Evolutionary conservation across 2,888 invertebrate genomes (phyloP), one percentile per base, ranked within the genome.

Genomic region (Stictocephala bisonia): DNA sequence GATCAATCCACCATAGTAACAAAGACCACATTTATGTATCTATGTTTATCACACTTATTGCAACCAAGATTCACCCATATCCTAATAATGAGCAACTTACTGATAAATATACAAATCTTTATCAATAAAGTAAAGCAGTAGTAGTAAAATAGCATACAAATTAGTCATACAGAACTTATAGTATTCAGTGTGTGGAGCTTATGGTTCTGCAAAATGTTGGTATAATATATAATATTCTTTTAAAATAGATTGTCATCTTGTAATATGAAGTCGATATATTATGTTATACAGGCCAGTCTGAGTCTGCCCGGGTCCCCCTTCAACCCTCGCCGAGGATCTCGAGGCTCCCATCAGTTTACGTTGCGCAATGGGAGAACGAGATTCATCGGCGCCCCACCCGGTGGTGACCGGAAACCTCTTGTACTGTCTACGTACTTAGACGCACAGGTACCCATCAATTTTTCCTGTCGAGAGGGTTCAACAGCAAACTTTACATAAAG

Each of bases 251-350:
- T 48, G n/a, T 41, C 9, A 58, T 48, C 18, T 48, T 48, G 22
- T 7, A 22, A 4, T n/a, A 20, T 20, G 20, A 24, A 11, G 40
- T 41, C 9, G 11, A 6, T 18, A 22, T 27, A 11, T 22, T 40
- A 9, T 81, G 85, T 82, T 71, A 76, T 78, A 9, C 90, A 97
- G 97, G 94, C 96, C 83, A 97, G 97, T 86, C 90, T 96, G 85
- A 97, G 97, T 86, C 91, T 98, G 84, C 97, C 97, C 82, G 97
- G 97, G 81, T 97, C 97, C 80, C 97, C 97, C 81, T 97, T 96
- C 90, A 95, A 95, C 87, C 88, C 93, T 82, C 92, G 97, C 77
- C 91, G 96, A 80, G 94, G 93, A 79, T 95, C 95, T 81, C 90
- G 94, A 80, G 94, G 95, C 79, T 96, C 95, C 82, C 96, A 97